Evolutionary conservation across 2,113 vertebrate species (phyloP).

Genomic region (Recurvirostra avosetta): DNA sequence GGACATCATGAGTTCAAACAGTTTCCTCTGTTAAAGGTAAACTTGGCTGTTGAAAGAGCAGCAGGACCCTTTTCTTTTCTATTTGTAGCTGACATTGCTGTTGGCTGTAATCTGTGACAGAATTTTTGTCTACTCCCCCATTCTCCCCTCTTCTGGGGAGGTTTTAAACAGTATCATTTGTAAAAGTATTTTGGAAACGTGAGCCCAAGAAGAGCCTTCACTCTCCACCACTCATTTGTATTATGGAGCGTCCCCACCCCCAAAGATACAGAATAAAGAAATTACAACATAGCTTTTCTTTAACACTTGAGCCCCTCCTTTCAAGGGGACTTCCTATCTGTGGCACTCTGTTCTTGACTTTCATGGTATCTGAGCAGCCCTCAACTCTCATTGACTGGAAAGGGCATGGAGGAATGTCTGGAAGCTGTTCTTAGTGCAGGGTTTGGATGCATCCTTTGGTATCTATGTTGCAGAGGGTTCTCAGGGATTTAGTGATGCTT

Average conservation of each 20-base stretch:
- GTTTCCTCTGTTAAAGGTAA: not conserved
- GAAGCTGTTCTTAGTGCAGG: not conserved
- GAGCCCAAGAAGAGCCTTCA: not conserved
- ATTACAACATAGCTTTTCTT: not conserved
- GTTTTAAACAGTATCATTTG: not conserved
- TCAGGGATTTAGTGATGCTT: not conserved
- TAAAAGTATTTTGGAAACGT: not conserved
- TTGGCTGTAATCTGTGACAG: not conserved
- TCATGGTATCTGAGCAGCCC: not conserved
- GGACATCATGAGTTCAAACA: not conserved
- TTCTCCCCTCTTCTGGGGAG: not conserved
- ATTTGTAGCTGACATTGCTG: not conserved
- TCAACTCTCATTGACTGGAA: not conserved
- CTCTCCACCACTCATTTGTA: not conserved
- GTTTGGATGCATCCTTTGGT: not conserved
- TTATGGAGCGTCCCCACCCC: not conserved
- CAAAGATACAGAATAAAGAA: not conserved
- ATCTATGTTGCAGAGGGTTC: not conserved
- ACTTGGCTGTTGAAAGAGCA: not conserved
- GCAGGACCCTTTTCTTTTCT: not conserved
- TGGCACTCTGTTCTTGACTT: not conserved
- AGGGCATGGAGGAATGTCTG: not conserved
- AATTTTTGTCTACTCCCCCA: not conserved
- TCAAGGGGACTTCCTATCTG: not conserved
- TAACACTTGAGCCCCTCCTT: not conserved